A percentile compares a stretch with the other conserved stretches of the same genome.
phyloP scores from a whole-genome alignment of 2,113 vertebrate genomes.

The Apodemus sylvaticus region DNA sequence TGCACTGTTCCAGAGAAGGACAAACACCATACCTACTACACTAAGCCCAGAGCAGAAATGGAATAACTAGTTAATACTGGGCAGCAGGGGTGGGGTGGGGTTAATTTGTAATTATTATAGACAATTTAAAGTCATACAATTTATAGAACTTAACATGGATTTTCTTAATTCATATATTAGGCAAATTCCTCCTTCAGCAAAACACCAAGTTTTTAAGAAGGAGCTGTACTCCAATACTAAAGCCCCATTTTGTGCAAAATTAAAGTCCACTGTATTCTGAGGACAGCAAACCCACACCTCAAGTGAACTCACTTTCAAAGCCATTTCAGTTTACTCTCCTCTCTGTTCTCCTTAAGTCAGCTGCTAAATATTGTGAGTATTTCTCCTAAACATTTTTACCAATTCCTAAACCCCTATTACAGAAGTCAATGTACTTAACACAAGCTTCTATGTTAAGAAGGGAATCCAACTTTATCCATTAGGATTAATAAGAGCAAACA shows the following conservation, averaged over 20 bases:
- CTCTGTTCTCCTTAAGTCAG: not conserved
- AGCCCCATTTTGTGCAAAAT: slow-evolving; percentile 20
- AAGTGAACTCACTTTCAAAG: not conserved
- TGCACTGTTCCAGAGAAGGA: slow-evolving; percentile 25
- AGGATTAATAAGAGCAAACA: no score
- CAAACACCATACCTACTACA: not conserved
- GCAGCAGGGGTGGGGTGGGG: no score
- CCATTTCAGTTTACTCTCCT: not conserved
- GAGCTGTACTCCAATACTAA: not conserved
- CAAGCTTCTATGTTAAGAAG: no score
- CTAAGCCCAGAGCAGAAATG: not conserved
- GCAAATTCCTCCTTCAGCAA: not conserved
- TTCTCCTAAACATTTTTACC: slow-evolving; percentile 21
- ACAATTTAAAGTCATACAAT: slow-evolving; percentile 26
- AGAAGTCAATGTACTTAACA: no score
- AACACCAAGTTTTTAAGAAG: not conserved
- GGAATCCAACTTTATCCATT: no score
- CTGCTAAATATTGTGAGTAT: not conserved
- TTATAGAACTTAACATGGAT: not conserved
- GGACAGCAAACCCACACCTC: not conserved
- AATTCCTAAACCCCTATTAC: not conserved
- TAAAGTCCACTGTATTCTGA: not conserved
- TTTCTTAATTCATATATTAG: slow-evolving; percentile 13
- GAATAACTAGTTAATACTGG: not conserved
- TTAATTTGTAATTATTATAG: slow-evolving; percentile 26